Percentiles rank a stretch among this genome's conserved stretches.
Evolutionary conservation across 2,888 invertebrate genomes (phyloP).

Genomic region (Drosophila austrosaltans): DNA sequence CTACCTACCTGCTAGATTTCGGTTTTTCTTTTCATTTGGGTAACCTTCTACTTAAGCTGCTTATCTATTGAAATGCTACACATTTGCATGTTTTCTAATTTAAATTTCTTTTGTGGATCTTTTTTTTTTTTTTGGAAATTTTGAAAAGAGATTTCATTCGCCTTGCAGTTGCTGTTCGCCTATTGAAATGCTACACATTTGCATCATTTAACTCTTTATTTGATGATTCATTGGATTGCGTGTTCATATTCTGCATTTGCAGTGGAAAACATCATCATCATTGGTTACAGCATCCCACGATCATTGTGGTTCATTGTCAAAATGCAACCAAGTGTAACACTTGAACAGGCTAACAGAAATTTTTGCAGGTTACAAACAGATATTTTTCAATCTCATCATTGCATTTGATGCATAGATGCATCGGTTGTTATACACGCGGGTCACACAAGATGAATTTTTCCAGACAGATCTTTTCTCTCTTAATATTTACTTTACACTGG

Average conservation of each 20-base stretch:
- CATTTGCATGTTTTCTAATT: slow-evolving; percentile 27
- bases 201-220: slow-evolving; percentile 38
- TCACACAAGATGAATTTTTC: slow-evolving; percentile 3
- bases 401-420: slow-evolving; percentile 28
- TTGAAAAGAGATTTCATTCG: not conserved
- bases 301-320: slow-evolving; percentile 24
- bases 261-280: not conserved
- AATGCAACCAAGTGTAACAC: slow-evolving; percentile 57
- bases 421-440: slow-evolving; percentile 22
- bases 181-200: slow-evolving; percentile 52
- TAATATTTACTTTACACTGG: slow-evolving; percentile 16
- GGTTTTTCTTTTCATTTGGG: not conserved
- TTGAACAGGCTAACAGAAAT: slow-evolving; percentile 48
- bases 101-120: not conserved
- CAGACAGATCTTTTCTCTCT: slow-evolving; percentile 10
- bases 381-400: slow-evolving; percentile 6
- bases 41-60: slow-evolving; percentile 12
- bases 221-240: not conserved
- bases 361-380: slow-evolving; percentile 1
- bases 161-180: slow-evolving; percentile 34
- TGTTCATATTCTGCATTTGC: slow-evolving; percentile 11
- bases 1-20: slow-evolving; percentile 4
- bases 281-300: slow-evolving; percentile 15
- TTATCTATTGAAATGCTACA: slow-evolving; percentile 34
- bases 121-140: not conserved